Evolutionary conservation across 1,140 invertebrate species (phyloP), one percentile per base, ranked within the genome.

Genomic region (Colletes latitarsis): DNA sequence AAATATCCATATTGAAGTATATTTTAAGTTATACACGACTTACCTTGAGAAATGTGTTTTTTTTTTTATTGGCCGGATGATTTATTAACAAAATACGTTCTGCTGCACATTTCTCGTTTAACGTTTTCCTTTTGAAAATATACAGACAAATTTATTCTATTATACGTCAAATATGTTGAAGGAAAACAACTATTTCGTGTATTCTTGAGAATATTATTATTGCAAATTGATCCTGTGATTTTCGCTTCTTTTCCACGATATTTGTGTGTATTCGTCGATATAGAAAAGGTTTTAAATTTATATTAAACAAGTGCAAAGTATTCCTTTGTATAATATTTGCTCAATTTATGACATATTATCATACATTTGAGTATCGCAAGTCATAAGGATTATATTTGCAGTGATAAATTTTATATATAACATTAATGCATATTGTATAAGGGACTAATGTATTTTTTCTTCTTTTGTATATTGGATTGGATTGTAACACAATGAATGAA

Each of bases 391-490:
- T 83, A 64, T 30, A 77, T 87, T 89, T 88, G 87, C 87, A 86
- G 69, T 84, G 62, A 76, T 72, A 88, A 74, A 85, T 73, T 83
- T 71, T 82, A 85, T 85, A 86, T 88, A 43, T 85, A 78, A 82
- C 63, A 73, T 86, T 83, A 85, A 77, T 77, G 62, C 67, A 84
- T 82, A 84, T 82, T 69, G 78, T 86, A 87, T 84, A 90, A 89
- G 88, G 89, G 88, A 93, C 93, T 93, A 93, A 93, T 93, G 92
- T 93, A 92, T 93, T 93, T 93, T 93, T 93, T 93, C 92, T 93
- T 93, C 91, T 93, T 93, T 93, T 93, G 92, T 93, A 93, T 93
- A 93, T 93, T 93, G 92, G 92, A 93, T 93, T 92, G 93, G 93
- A 93, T 93, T 93, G 88, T 93, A 92, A 93, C 92, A 91, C 92